phyloP scores from a whole-genome alignment of 2,113 vertebrate species.

The Colinus virginianus region DNA sequence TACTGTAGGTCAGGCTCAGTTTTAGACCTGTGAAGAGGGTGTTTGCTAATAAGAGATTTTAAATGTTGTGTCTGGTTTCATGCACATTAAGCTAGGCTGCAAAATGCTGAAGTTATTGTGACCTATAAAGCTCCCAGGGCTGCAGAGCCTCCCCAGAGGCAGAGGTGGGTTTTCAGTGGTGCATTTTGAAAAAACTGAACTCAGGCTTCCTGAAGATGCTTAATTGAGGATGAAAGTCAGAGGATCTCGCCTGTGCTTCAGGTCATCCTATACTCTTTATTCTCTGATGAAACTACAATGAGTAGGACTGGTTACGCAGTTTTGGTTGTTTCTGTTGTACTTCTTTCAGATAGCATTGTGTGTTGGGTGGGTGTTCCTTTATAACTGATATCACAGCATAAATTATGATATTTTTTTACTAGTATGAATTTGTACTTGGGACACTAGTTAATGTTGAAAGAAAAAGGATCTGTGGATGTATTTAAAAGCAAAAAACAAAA shows the following conservation, averaged over 20 bases:
- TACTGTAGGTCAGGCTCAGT: background rate
- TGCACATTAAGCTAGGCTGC: background rate
- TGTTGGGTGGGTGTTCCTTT: background rate
- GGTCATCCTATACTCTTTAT: background rate
- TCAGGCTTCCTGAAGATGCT: fast-evolving
- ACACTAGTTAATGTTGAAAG: background rate
- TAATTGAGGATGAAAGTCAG: background rate
- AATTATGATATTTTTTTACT: background rate
- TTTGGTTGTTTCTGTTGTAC: background rate
- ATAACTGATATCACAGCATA: background rate
- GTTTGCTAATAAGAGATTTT: background rate
- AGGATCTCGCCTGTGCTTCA: background rate
- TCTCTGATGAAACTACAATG: background rate
- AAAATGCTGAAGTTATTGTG: background rate
- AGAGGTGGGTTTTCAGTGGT: background rate
- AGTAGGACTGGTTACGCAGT: background rate
- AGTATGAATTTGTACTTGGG: fast-evolving
- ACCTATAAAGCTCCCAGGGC: background rate
- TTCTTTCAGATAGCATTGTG: background rate
- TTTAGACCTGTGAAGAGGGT: background rate
- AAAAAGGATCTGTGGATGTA: background rate
- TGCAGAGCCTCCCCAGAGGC: background rate
- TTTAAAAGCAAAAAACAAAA: background rate
- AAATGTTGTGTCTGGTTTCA: background rate
- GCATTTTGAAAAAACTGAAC: background rate